These are phyloP conservation scores for Climacteris rufus DNA, from an alignment of 2,113 vertebrate species.

Conservation along the genomic window DNA sequence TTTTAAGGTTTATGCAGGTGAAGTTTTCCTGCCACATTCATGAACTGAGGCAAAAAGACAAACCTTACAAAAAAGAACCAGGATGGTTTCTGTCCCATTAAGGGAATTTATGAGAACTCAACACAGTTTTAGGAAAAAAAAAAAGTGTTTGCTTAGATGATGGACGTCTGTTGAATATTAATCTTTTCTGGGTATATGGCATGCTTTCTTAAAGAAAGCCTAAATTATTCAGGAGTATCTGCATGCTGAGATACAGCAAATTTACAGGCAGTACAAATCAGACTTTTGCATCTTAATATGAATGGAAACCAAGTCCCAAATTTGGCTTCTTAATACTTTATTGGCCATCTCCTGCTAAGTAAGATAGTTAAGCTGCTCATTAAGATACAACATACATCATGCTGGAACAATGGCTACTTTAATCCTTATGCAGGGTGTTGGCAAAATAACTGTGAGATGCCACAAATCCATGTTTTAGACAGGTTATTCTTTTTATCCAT, in stretches of 20 bases:
- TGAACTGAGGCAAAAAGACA: not conserved
- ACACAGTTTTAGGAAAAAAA: not conserved
- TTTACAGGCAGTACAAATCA: not conserved
- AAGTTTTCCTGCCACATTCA: not conserved
- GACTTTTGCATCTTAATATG: not conserved
- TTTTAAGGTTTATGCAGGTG: not conserved
- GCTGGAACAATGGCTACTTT: not conserved
- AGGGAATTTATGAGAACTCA: not conserved
- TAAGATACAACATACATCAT: not conserved
- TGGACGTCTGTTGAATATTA: constrained; percentile 40
- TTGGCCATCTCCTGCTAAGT: not conserved
- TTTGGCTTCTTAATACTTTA: not conserved
- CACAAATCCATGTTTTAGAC: not conserved
- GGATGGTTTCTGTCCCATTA: not conserved
- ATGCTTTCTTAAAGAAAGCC: constrained; percentile 2
- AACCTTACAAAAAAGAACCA: not conserved
- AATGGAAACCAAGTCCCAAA: not conserved
- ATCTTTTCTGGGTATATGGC: not conserved
- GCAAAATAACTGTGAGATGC: not conserved
- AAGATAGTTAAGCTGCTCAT: not conserved
- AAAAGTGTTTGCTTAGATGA: constrained; percentile 14
- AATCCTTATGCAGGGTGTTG: not conserved
- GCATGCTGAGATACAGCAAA: not conserved
- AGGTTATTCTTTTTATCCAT: not conserved
- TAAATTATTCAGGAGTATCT: constrained; percentile 49